phyloP scores from a whole-genome alignment of 1,140 invertebrate genomes.

The Wasmannia auropunctata region DNA sequence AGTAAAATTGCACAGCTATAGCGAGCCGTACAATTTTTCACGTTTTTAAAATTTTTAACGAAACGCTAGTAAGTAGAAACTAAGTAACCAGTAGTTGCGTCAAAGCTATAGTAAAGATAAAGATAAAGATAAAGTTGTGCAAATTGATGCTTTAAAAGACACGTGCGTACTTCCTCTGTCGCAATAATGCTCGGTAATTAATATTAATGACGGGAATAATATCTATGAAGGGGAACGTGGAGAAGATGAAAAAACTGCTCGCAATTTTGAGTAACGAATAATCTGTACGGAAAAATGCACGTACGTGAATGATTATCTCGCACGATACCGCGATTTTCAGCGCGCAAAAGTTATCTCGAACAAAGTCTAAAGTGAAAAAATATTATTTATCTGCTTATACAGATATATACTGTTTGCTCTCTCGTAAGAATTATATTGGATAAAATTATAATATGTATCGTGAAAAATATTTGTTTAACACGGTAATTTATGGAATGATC shows the following conservation, averaged over 20 bases:
- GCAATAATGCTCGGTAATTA: neutral
- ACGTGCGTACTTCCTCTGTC: neutral
- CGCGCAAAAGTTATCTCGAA: neutral
- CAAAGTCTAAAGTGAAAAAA: constrained; percentile 37
- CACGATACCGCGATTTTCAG: constrained; percentile 13
- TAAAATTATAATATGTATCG: constrained; percentile 17
- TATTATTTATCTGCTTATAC: constrained; percentile 27
- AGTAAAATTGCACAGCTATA: neutral
- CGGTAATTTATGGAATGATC: neutral
- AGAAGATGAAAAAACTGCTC: neutral
- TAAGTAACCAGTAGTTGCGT: neutral
- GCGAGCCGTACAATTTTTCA: neutral
- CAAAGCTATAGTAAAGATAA: neutral
- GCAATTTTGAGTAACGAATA: neutral
- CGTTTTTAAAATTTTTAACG: neutral
- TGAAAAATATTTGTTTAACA: neutral
- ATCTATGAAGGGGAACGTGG: neutral
- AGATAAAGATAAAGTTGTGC: neutral
- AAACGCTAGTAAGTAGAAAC: neutral
- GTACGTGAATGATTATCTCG: constrained; percentile 16
- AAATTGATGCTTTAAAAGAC: neutral
- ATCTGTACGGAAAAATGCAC: neutral
- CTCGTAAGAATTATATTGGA: neutral
- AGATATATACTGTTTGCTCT: neutral
- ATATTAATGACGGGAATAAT: neutral